phyloP scores from a whole-genome alignment of 2,113 vertebrate genomes.

The Pionites leucogaster region DNA sequence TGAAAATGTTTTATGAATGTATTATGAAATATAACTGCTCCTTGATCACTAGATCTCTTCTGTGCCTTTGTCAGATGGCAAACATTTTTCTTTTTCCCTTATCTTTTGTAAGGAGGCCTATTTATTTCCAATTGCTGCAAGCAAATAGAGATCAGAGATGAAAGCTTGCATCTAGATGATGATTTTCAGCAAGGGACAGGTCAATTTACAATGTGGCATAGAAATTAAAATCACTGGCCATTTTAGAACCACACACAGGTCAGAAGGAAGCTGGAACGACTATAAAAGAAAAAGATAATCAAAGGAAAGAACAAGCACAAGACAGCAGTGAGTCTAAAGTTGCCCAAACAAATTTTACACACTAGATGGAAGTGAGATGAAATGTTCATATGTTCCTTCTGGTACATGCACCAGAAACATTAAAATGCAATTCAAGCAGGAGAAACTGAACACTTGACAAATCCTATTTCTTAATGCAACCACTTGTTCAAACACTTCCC shows the following conservation, averaged over 20 bases:
- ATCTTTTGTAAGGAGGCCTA: background rate
- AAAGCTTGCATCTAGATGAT: background rate
- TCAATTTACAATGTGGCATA: background rate
- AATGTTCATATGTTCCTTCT: background rate
- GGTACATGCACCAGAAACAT: background rate
- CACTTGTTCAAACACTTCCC: background rate
- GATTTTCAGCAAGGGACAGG: background rate
- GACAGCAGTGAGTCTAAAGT: background rate
- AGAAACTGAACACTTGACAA: background rate
- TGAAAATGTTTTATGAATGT: background rate
- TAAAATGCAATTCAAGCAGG: background rate
- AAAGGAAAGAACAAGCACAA: background rate
- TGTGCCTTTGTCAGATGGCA: background rate
- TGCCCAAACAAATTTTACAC: background rate
- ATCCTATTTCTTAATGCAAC: background rate
- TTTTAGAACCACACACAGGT: background rate
- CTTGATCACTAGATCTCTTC: background rate
- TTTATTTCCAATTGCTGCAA: background rate
- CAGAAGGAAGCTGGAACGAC: background rate
- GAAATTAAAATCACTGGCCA: background rate
- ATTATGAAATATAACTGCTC: background rate
- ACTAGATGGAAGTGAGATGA: background rate
- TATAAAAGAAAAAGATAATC: background rate
- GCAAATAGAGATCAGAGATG: background rate
- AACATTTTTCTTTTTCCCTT: background rate